These are phyloP conservation scores for Stenolophus ochropezus DNA, from an alignment of 2,888 invertebrate genomes.

Conservation along the genomic window DNA sequence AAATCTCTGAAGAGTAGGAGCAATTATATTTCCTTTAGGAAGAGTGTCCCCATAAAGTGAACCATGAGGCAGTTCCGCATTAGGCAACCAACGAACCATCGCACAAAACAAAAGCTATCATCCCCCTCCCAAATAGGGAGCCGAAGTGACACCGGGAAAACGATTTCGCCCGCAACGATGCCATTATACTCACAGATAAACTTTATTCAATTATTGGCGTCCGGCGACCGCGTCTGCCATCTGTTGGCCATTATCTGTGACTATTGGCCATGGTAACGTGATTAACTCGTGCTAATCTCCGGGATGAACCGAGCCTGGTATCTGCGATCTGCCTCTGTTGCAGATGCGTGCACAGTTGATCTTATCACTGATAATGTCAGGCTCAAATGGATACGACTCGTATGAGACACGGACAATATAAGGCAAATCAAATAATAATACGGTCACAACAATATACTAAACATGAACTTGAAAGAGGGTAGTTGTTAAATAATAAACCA, in stretches of 20 bases:
- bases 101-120: constrained; percentile 32
- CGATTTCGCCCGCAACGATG: constrained; percentile 70
- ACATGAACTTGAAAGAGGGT: too few relatives aligned
- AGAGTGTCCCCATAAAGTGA: background rate
- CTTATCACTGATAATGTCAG: constrained; percentile 46
- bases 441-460: too few relatives aligned
- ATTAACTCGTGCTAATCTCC: constrained; percentile 72
- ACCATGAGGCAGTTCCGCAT: constrained; percentile 3
- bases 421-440: too few relatives aligned
- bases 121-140: constrained; percentile 1
- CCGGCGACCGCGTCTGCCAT: constrained; percentile 72
- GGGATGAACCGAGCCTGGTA: constrained; percentile 4
- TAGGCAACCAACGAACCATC: constrained; percentile 36
- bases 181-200: constrained; percentile 73
- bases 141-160: constrained; percentile 62
- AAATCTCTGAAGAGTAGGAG: background rate
- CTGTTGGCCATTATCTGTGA: constrained; percentile 73
- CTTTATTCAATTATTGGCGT: constrained; percentile 74
- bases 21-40: constrained; percentile 8
- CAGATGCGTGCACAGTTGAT: background rate
- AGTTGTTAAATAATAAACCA: too few relatives aligned
- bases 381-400: background rate
- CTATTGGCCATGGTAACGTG: constrained; percentile 71
- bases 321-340: constrained; percentile 17
- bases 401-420: too few relatives aligned